These are phyloP conservation scores for Microvelia longipes DNA, from an alignment of 1,140 invertebrate genomes.

Conservation along the genomic window DNA sequence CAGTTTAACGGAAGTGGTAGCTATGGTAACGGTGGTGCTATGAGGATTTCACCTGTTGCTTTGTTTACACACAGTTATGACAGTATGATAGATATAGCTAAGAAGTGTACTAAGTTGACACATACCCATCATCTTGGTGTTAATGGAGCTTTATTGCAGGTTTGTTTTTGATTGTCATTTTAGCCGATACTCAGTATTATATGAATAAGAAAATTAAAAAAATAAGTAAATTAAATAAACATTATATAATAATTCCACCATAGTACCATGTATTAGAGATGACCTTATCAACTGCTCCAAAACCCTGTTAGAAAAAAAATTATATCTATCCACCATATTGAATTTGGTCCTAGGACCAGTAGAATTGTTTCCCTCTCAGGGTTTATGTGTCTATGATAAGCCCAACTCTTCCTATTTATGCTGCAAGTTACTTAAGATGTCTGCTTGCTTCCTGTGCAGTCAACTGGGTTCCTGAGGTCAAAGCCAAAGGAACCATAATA, in stretches of 20 bases:
- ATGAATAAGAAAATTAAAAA: too few species aligned
- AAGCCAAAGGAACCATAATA: too few species aligned
- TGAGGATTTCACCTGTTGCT: conserved; percentile 55
- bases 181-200: too few species aligned
- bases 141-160: conserved; percentile 51
- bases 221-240: conserved; percentile 4
- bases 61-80: conserved; percentile 42
- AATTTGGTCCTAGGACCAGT: too few species aligned
- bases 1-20: conserved; percentile 58
- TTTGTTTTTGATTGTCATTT: too few species aligned
- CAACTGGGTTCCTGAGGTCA: too few species aligned
- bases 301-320: background rate
- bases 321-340: background rate
- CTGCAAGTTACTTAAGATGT: too few species aligned
- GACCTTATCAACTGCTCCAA: background rate
- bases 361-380: too few species aligned
- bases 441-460: too few species aligned
- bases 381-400: too few species aligned
- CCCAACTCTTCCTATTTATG: too few species aligned
- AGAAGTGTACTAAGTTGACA: conserved; percentile 42
- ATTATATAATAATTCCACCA: background rate
- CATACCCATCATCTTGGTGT: conserved; percentile 48
- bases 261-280: background rate
- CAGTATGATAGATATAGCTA: conserved; percentile 35
- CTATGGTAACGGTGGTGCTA: conserved; percentile 62